phyloP scores from a whole-genome alignment of 2,113 vertebrate species.

The Grammomys dolichurus region DNA sequence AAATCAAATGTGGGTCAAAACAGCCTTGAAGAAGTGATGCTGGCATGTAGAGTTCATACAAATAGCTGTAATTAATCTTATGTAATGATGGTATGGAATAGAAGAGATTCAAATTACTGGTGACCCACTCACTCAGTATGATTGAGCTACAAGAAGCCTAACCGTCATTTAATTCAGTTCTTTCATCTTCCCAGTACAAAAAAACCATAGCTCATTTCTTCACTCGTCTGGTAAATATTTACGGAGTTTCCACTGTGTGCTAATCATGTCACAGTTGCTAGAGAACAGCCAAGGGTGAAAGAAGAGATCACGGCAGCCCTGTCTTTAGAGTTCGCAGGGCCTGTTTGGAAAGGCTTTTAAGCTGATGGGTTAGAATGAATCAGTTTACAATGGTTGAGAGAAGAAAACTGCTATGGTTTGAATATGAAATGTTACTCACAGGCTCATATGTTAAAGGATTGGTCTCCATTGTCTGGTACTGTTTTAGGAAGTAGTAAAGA shows the following conservation, averaged over 20 bases:
- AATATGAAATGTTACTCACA: not conserved
- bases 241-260: not conserved
- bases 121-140: not conserved
- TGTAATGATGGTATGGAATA: not conserved
- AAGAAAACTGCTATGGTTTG: not conserved
- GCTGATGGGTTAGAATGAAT: not conserved
- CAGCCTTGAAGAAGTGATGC: not conserved
- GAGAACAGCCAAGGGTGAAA: not conserved
- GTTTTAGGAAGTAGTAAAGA: not conserved
- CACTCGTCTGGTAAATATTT: not conserved
- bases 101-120: not conserved
- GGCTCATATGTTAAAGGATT: too few species aligned
- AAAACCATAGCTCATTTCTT: not conserved
- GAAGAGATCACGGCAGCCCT: not conserved
- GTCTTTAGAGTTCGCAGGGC: not conserved
- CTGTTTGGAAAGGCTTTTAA: not conserved
- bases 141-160: not conserved
- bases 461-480: too few species aligned
- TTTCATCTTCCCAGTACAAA: not conserved
- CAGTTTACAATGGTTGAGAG: not conserved
- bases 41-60: not conserved
- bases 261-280: not conserved
- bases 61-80: not conserved
- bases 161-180: not conserved
- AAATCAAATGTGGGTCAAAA: slow-evolving; percentile 9